These are phyloP conservation scores for Macrobrachium nipponense DNA, from an alignment of 1,140 invertebrate genomes.

Conservation along the genomic window DNA sequence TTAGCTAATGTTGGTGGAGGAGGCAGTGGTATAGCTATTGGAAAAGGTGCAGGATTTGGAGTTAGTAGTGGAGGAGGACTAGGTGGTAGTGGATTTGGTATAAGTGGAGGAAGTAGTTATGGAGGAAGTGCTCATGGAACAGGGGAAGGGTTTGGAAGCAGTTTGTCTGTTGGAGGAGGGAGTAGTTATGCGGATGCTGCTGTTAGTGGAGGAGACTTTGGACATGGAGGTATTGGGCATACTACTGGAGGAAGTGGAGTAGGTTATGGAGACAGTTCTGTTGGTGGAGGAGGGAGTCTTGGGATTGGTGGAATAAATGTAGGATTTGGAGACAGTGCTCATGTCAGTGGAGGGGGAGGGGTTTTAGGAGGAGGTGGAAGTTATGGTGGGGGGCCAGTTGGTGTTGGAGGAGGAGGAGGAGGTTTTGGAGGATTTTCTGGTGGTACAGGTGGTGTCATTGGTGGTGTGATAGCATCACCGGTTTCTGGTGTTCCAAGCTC, in stretches of 20 bases:
- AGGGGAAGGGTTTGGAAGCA: neutral
- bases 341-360: conserved; percentile 8
- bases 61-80: neutral
- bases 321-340: neutral
- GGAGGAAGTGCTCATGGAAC: conserved; percentile 1
- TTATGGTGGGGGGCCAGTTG: neutral
- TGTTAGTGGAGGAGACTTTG: neutral
- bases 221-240: too few species aligned
- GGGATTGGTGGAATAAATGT: neutral
- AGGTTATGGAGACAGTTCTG: neutral
- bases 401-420: neutral
- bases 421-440: neutral
- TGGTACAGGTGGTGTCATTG: neutral
- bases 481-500: neutral
- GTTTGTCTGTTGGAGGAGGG: neutral
- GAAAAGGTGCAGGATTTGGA: neutral
- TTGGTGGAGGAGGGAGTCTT: neutral
- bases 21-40: conserved; percentile 21
- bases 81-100: neutral
- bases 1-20: conserved; percentile 23
- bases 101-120: neutral
- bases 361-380: conserved; percentile 1
- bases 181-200: neutral
- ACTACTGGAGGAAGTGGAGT: neutral
- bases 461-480: neutral